Evolutionary conservation across 2,797 vertebrate species (phyloP).

Genomic region (Sitta carolinensis): DNA sequence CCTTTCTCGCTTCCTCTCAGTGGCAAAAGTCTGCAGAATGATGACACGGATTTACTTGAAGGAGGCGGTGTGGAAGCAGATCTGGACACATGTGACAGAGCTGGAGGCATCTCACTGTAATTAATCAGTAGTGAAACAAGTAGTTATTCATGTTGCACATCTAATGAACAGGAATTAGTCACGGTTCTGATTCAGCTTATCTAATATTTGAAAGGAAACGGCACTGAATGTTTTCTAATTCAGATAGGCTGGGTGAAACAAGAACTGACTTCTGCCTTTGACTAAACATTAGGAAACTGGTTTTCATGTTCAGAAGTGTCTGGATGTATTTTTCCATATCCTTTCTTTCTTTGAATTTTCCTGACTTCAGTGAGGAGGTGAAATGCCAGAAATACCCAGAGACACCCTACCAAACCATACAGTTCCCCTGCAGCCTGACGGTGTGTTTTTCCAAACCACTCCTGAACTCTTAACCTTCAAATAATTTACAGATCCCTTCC

Average conservation of each 20-base stretch:
- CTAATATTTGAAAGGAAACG: slow-evolving; percentile 24
- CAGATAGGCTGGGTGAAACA: background rate
- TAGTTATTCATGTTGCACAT: background rate
- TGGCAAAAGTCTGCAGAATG: background rate
- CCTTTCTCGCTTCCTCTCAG: background rate
- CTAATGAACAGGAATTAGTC: slow-evolving; percentile 17
- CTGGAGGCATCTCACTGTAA: slow-evolving; percentile 5
- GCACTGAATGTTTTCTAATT: background rate
- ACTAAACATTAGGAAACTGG: background rate
- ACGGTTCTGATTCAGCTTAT: background rate
- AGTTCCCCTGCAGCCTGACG: background rate
- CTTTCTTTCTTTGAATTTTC: slow-evolving; percentile 18
- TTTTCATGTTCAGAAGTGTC: background rate
- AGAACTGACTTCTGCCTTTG: slow-evolving; percentile 12
- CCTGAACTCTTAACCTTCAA: slow-evolving; percentile 58
- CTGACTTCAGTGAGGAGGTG: slow-evolving; percentile 14
- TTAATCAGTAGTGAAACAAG: background rate
- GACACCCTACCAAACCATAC: background rate
- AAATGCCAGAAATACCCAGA: slow-evolving; percentile 56
- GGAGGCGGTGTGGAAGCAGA: background rate
- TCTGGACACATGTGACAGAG: background rate
- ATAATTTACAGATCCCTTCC: slow-evolving; percentile 35
- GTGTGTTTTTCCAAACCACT: slow-evolving; percentile 34
- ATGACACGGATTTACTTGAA: background rate
- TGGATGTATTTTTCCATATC: background rate